phyloP scores from a whole-genome alignment of 1,140 invertebrate genomes.

The Lordiphosa stackelbergi region DNA sequence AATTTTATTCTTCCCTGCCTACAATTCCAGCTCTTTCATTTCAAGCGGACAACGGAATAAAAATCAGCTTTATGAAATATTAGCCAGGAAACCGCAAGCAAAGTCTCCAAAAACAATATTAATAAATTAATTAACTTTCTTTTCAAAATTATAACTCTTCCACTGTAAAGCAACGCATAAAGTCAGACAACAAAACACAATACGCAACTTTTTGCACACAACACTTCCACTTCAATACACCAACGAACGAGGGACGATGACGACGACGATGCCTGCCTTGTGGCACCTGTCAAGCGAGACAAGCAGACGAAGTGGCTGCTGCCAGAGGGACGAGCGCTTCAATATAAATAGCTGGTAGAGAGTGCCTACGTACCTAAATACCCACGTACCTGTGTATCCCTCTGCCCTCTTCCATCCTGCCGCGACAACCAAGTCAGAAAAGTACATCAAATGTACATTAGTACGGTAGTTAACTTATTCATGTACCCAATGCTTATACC shows the following conservation, averaged over 20 bases:
- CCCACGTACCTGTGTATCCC: conserved; percentile 9
- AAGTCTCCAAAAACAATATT: background rate
- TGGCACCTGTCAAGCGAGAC: conserved; percentile 57
- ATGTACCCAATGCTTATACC: conserved; percentile 28
- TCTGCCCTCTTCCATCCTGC: background rate
- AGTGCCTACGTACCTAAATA: background rate
- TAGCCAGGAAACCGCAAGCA: too few relatives aligned
- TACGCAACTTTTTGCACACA: conserved; percentile 40
- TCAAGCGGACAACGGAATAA: too few relatives aligned
- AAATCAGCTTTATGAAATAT: background rate
- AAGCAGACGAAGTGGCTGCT: conserved; percentile 41
- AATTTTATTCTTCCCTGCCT: too few relatives aligned
- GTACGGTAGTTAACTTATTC: conserved; percentile 65
- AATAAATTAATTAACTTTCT: conserved; percentile 1
- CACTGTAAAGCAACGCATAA: conserved; percentile 12
- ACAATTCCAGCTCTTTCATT: too few relatives aligned
- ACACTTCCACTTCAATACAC: conserved; percentile 45
- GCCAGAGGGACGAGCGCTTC: conserved; percentile 18
- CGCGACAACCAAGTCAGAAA: conserved; percentile 28
- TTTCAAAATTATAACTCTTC: background rate
- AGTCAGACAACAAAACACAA: conserved; percentile 48
- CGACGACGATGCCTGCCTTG: conserved; percentile 19
- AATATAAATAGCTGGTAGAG: conserved; percentile 47
- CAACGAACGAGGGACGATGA: background rate
- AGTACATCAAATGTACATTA: conserved; percentile 69